These are phyloP conservation scores for Phymatocera aterrima DNA, from an alignment of 2,888 invertebrate species.

Conservation along the genomic window DNA sequence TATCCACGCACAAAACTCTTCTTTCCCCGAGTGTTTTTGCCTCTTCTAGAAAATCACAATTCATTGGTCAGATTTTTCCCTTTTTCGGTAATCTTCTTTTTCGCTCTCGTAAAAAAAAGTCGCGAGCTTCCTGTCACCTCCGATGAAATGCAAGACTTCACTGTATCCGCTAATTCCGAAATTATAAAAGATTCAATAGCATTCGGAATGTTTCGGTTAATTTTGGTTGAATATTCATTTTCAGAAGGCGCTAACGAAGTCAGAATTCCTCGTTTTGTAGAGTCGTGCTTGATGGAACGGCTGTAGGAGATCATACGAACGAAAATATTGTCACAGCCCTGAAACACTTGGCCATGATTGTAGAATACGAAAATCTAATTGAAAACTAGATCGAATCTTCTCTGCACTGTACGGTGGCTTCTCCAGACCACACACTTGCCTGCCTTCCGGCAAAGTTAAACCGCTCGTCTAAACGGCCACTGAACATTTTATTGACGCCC, in stretches of 20 bases:
- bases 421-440: too few relatives aligned
- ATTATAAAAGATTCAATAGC: too few relatives aligned
- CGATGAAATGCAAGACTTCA: too few relatives aligned
- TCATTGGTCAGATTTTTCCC: background rate
- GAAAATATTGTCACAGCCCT: background rate
- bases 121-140: too few relatives aligned
- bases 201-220: too few relatives aligned
- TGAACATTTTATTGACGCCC: too few relatives aligned
- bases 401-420: too few relatives aligned
- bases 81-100: background rate
- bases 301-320: background rate
- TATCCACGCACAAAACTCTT: slow-evolving; percentile 30
- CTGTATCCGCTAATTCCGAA: too few relatives aligned
- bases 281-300: background rate
- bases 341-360: background rate
- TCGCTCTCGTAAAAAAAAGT: background rate
- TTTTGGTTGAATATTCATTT: background rate
- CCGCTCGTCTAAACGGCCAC: too few relatives aligned
- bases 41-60: background rate
- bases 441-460: too few relatives aligned
- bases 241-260: background rate
- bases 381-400: background rate
- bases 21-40: slow-evolving; percentile 16
- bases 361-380: slow-evolving; percentile 2
- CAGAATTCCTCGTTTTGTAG: background rate